Evolutionary conservation across 2,888 invertebrate genomes (phyloP), one percentile per base, ranked within the genome.

Genomic region (Onthophagus sagittarius): DNA sequence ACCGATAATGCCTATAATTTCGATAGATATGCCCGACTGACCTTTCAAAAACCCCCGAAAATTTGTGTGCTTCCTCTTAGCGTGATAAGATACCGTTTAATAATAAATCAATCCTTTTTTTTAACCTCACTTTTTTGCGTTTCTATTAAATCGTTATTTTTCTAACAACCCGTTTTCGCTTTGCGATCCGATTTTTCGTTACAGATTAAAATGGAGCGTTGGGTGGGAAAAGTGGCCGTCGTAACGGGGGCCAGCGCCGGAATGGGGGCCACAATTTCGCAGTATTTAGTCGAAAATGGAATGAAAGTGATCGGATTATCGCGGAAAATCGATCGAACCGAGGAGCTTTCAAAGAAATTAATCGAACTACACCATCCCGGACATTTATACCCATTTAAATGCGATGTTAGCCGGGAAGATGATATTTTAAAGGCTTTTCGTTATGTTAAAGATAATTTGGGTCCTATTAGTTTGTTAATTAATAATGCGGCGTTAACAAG

Each of bases 11-110:
- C 96, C 96, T 82, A 93, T 95, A 78, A 90, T 95, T 73, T 93
- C 94, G 80, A 95, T 96, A 86, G 96, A 96, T 84, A 92, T 95
- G 89, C 96, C 96, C 62, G 96, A 96, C 89, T 96, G 91, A 93
- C 33, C 33, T n/a, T n/a, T 33, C 33, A 33, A 33, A 7, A 33
- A 7, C 33, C 7, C 7, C 7, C 7, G 33, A 33, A 33, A 5
- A 7, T 33, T 33, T 7, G 33, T 33, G 33, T 33, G 33, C 33
- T 33, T 33, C 33, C 33, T 33, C 33, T 5, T 33, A 33, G 33
- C 33, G 33, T 33, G 33, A 33, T 33, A 7, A 5, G 33, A 33
- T 33, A 33, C 33, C 5, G 7, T 33, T 33, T 33, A 33, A 33
- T 5, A 33, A 33, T 33, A 33, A 33, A 33, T 33, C 33, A 7